Evolutionary conservation across 2,888 invertebrate species (phyloP).

Genomic region (Hecatera dysodea): DNA sequence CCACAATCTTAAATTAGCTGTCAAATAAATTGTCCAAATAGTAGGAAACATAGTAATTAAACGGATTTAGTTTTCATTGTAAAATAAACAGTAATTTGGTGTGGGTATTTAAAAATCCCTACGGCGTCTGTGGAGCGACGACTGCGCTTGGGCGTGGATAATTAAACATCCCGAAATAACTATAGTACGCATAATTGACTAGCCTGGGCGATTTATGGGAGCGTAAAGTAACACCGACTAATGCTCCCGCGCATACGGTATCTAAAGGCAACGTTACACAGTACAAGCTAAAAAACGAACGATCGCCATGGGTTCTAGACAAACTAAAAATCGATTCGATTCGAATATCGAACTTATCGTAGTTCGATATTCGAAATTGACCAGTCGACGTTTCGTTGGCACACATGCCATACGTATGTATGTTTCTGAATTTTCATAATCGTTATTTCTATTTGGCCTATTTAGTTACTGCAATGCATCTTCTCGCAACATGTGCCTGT

Average conservation of each 20-base stretch:
- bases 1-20: slow-evolving; percentile 59
- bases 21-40: slow-evolving; percentile 66
- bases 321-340: not conserved
- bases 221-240: slow-evolving; percentile 69
- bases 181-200: slow-evolving; percentile 84
- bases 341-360: not conserved
- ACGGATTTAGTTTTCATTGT: slow-evolving; percentile 70
- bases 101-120: slow-evolving; percentile 72
- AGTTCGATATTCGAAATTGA: too few species aligned
- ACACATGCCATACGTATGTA: not conserved
- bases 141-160: slow-evolving; percentile 80
- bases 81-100: slow-evolving; percentile 71
- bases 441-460: not conserved
- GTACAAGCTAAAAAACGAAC: not conserved
- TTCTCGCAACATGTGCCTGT: not conserved
- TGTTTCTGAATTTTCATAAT: not conserved
- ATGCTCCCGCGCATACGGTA: slow-evolving; percentile 58
- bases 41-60: slow-evolving; percentile 66
- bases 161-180: slow-evolving; percentile 88
- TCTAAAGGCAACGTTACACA: slow-evolving; percentile 7
- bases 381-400: not conserved
- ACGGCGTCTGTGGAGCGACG: slow-evolving; percentile 65
- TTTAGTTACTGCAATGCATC: not conserved
- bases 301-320: not conserved
- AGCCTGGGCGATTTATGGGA: slow-evolving; percentile 81